These are phyloP conservation scores for Gephyroberyx darwinii DNA, from an alignment of 2,797 vertebrate genomes.

Conservation along the genomic window DNA sequence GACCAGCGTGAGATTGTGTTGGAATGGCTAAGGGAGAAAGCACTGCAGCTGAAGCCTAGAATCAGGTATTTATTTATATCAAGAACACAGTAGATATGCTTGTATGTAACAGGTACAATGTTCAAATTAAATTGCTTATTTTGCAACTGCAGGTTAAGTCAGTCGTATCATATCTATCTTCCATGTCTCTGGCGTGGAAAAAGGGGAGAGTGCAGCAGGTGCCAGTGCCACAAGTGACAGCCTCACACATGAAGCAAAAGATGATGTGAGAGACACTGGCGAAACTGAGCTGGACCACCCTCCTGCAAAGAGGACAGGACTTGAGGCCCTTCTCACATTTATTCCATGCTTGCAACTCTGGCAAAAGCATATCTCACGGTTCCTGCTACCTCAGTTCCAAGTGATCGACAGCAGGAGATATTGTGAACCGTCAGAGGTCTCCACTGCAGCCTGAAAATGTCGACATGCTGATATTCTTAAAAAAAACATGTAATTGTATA, in stretches of 20 bases:
- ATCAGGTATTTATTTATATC: neutral
- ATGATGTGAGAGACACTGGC: slow-evolving; percentile 13
- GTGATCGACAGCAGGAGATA: neutral
- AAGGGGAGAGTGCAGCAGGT: slow-evolving; percentile 1
- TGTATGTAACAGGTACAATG: no score
- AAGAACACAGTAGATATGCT: no score
- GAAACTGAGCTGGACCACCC: slow-evolving; percentile 26
- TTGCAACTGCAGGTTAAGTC: no score
- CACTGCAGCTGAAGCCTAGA: slow-evolving; percentile 14
- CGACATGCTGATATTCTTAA: no score
- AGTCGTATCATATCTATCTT: slow-evolving; percentile 12
- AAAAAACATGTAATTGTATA: neutral
- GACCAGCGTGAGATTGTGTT: neutral
- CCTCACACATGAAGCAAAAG: slow-evolving; percentile 8
- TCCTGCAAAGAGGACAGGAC: slow-evolving; percentile 30
- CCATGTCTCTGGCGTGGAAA: slow-evolving; percentile 5
- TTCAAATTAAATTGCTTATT: neutral
- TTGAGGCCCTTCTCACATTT: slow-evolving; percentile 3
- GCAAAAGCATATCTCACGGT: neutral
- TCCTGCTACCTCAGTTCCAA: slow-evolving; percentile 11
- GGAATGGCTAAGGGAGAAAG: slow-evolving; percentile 5
- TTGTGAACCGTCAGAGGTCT: no score
- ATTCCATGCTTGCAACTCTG: neutral
- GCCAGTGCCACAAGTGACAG: neutral
- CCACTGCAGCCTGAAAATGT: no score